Percentiles rank a stretch among this genome's conserved stretches.
phyloP scores from a whole-genome alignment of 1,140 invertebrate genomes.

The Drosophila leontia region DNA sequence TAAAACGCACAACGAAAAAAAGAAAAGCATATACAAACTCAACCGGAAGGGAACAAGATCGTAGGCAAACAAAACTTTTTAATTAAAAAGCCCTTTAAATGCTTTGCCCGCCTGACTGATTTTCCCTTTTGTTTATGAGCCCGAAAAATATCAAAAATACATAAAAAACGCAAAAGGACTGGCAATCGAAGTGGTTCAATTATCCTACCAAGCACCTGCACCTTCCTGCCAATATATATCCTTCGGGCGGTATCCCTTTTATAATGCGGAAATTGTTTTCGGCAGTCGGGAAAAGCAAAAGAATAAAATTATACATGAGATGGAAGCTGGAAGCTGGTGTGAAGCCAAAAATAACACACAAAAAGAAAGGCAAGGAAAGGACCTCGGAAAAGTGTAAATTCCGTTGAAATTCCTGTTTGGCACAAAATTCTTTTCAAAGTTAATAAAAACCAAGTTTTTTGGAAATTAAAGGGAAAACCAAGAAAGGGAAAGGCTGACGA shows the following conservation, averaged over 20 bases:
- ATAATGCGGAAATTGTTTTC: constrained; percentile 33
- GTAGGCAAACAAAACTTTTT: constrained; percentile 76
- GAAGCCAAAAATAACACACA: constrained; percentile 54
- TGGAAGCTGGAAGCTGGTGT: constrained; percentile 19
- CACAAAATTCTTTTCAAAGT: constrained; percentile 69
- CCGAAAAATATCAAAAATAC: constrained; percentile 41
- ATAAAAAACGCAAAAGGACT: constrained; percentile 49
- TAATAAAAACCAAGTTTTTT: constrained; percentile 53
- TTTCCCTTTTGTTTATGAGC: constrained; percentile 29
- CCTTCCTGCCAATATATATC: constrained; percentile 47
- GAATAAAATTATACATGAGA: constrained; percentile 58
- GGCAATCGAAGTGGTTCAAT: constrained; percentile 76
- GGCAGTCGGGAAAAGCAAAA: constrained; percentile 6
- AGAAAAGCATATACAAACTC: constrained; percentile 2
- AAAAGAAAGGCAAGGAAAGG: constrained; percentile 30
- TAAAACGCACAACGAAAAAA: constrained; percentile 32
- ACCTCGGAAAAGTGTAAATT: constrained; percentile 66
- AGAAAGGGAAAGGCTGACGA: constrained; percentile 30
- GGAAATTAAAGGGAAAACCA: constrained; percentile 17
- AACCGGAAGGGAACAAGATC: constrained; percentile 18
- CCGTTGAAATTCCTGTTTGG: constrained; percentile 66
- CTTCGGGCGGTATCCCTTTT: constrained; percentile 31
- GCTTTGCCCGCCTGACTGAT: constrained; percentile 60
- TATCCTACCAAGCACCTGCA: constrained; percentile 49
- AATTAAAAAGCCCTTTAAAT: constrained; percentile 81